phyloP scores from a whole-genome alignment of 2,888 invertebrate species.

The Cheilosia scutellata region DNA sequence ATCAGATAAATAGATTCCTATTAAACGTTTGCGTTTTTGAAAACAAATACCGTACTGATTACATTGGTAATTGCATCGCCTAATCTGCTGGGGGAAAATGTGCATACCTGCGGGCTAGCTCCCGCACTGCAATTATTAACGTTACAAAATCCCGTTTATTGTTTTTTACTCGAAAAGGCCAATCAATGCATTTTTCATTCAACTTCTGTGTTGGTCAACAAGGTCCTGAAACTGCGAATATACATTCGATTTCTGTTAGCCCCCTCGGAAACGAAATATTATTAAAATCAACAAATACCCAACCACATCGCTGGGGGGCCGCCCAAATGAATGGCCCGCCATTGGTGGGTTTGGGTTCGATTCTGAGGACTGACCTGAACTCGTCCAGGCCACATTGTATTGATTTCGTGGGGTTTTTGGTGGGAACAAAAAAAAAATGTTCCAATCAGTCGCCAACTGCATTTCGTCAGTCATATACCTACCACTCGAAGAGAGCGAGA shows the following conservation, averaged over 20 bases:
- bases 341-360: slow-evolving; percentile 18
- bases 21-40: slow-evolving; percentile 51
- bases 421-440: neutral
- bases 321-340: slow-evolving; percentile 2
- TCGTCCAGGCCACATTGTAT: slow-evolving; percentile 35
- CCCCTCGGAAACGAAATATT: slow-evolving; percentile 47
- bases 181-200: slow-evolving; percentile 72
- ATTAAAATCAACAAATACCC: slow-evolving; percentile 68
- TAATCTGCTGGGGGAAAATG: slow-evolving; percentile 54
- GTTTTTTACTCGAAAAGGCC: slow-evolving; percentile 60
- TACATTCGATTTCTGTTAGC: slow-evolving; percentile 33
- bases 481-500: slow-evolving; percentile 16
- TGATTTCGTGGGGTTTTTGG: slow-evolving; percentile 42
- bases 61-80: slow-evolving; percentile 55
- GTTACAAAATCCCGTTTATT: slow-evolving; percentile 59
- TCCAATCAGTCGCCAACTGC: slow-evolving; percentile 50
- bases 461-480: neutral
- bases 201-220: slow-evolving; percentile 48
- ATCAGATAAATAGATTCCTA: slow-evolving; percentile 26
- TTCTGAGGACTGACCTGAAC: slow-evolving; percentile 11
- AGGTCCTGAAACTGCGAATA: neutral
- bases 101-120: neutral
- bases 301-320: neutral
- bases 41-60: slow-evolving; percentile 52
- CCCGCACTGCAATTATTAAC: slow-evolving; percentile 31